These are phyloP conservation scores for Bergia sp. DNA, from an alignment of 92 coral and sea anemone species.

Conservation along the genomic window DNA sequence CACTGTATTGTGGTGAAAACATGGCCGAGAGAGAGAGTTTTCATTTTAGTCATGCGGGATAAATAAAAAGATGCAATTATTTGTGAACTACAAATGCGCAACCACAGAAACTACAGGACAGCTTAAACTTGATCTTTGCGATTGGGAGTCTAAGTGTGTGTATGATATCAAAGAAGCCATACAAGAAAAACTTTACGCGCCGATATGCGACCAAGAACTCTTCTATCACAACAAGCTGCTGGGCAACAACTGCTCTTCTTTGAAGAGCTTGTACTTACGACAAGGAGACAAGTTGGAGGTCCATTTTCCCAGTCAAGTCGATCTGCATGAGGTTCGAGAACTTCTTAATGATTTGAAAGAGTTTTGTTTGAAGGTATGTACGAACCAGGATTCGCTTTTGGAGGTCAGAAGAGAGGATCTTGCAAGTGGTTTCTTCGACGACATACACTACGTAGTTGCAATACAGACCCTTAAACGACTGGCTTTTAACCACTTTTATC, in stretches of 20 bases:
- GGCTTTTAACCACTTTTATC: slow-evolving; percentile 67
- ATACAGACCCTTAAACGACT: slow-evolving; percentile 47
- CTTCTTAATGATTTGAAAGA: neutral
- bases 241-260: slow-evolving; percentile 44
- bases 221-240: slow-evolving; percentile 47
- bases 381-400: too few relatives aligned
- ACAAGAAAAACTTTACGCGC: slow-evolving; percentile 59
- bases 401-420: too few relatives aligned
- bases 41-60: too few relatives aligned
- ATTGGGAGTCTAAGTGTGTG: slow-evolving; percentile 55
- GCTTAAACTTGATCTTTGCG: slow-evolving; percentile 24
- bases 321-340: neutral
- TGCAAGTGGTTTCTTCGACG: neutral
- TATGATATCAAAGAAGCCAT: slow-evolving; percentile 57
- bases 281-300: slow-evolving; percentile 61
- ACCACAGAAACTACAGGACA: slow-evolving; percentile 24
- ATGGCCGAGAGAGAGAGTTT: too few relatives aligned
- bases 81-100: slow-evolving; percentile 12
- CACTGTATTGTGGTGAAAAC: too few relatives aligned
- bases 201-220: slow-evolving; percentile 65
- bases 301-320: slow-evolving; percentile 27
- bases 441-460: slow-evolving; percentile 43
- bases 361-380: neutral
- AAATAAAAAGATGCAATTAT: neutral
- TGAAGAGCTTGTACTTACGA: slow-evolving; percentile 63